These are phyloP conservation scores for Therioaphis trifolii DNA, from an alignment of 2,888 invertebrate species.

Conservation along the genomic window DNA sequence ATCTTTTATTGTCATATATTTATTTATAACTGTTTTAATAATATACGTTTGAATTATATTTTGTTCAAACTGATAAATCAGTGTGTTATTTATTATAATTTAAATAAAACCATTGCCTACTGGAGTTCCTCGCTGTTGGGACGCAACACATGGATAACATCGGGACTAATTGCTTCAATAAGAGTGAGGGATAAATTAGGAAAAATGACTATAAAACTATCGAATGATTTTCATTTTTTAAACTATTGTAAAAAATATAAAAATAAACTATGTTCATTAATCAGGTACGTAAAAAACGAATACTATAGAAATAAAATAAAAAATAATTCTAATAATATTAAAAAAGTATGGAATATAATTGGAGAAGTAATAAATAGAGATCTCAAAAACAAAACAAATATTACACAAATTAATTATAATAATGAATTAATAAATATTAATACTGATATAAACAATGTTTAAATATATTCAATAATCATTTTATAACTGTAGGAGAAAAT, in stretches of 20 bases:
- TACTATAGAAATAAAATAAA: not conserved
- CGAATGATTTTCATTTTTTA: not conserved
- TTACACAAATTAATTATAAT: not conserved
- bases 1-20: too few species aligned
- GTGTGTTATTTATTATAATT: too few species aligned
- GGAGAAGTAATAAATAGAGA: not conserved
- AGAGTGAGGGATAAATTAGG: not conserved
- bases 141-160: not conserved
- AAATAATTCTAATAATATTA: not conserved
- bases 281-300: not conserved
- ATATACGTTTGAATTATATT: too few species aligned
- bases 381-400: not conserved
- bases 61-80: too few species aligned
- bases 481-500: not conserved
- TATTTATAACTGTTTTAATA: too few species aligned
- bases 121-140: too few species aligned
- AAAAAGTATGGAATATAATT: not conserved
- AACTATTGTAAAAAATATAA: slow-evolving; percentile 20
- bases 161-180: not conserved
- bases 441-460: not conserved
- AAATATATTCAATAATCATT: not conserved
- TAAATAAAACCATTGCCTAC: too few species aligned
- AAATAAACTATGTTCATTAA: slow-evolving; percentile 11
- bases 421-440: not conserved
- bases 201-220: not conserved